Percentiles rank a stretch among this genome's conserved stretches.
These are phyloP conservation scores for Aptenodytes patagonicus DNA, from an alignment of 2,113 vertebrate species.

Conservation along the genomic window DNA sequence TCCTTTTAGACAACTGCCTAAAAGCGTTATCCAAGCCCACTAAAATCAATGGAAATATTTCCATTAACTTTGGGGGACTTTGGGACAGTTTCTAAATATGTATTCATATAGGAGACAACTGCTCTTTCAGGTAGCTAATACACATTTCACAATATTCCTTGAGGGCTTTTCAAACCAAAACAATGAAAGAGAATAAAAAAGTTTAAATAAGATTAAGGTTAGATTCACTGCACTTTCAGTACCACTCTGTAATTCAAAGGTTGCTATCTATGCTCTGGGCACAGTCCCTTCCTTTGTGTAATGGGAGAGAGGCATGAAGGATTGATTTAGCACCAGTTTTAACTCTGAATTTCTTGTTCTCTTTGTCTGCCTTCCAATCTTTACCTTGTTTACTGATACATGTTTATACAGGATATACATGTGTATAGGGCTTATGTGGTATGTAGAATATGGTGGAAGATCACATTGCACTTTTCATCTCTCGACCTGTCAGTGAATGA, in stretches of 20 bases:
- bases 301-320: not conserved
- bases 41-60: constrained; percentile 1
- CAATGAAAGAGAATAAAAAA: constrained; percentile 10
- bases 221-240: not conserved
- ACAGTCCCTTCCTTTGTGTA: not conserved
- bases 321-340: not conserved
- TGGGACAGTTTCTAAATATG: not conserved
- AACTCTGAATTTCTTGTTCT: not conserved
- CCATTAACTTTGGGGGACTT: not conserved
- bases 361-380: not conserved
- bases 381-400: not conserved
- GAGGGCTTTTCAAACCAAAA: constrained; percentile 23
- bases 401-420: not conserved
- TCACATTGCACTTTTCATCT: not conserved
- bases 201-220: constrained; percentile 3
- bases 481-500: not conserved
- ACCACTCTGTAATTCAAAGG: constrained; percentile 4
- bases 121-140: not conserved
- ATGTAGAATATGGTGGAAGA: not conserved
- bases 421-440: not conserved
- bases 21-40: not conserved
- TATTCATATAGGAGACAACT: not conserved
- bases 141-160: not conserved
- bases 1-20: not conserved
- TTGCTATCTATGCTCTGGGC: not conserved